Evolutionary conservation across 2,888 invertebrate species (phyloP).

Genomic region (Notocelia uddmanniana): DNA sequence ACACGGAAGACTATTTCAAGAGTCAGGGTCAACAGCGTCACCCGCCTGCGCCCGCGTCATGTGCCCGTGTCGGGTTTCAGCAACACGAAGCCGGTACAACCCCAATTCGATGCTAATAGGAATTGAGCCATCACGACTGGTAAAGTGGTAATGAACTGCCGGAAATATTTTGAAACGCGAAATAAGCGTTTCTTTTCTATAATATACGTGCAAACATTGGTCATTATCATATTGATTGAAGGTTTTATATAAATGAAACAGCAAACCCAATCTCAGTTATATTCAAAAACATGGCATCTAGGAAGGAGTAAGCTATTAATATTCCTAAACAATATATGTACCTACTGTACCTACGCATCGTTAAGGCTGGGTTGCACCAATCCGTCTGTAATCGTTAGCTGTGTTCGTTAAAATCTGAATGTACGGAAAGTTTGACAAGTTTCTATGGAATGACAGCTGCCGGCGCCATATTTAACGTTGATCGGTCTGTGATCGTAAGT

Average conservation of each 20-base stretch:
- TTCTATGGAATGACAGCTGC: no score
- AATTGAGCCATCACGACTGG: neutral
- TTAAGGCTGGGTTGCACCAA: no score
- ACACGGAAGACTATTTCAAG: conserved; percentile 86
- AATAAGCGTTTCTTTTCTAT: neutral
- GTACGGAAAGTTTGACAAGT: no score
- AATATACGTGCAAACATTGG: neutral
- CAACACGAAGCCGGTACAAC: conserved; percentile 62
- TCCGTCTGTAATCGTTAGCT: no score
- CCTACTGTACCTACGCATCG: no score
- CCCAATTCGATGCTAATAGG: conserved; percentile 50
- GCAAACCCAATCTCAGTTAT: neutral
- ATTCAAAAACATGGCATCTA: no score
- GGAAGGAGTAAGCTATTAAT: no score
- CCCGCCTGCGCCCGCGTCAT: conserved; percentile 57
- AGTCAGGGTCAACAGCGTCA: conserved; percentile 80
- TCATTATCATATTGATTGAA: neutral
- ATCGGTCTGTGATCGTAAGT: no score
- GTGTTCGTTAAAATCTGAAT: no score
- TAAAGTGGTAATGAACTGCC: neutral
- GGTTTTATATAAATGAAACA: neutral
- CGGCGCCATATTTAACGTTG: no score
- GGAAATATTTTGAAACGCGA: neutral
- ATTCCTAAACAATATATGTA: no score
- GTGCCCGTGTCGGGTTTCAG: conserved; percentile 71